Conservation (phyloP, 2,797 vertebrate genomes). For the Sebastes flavidus region DNA sequence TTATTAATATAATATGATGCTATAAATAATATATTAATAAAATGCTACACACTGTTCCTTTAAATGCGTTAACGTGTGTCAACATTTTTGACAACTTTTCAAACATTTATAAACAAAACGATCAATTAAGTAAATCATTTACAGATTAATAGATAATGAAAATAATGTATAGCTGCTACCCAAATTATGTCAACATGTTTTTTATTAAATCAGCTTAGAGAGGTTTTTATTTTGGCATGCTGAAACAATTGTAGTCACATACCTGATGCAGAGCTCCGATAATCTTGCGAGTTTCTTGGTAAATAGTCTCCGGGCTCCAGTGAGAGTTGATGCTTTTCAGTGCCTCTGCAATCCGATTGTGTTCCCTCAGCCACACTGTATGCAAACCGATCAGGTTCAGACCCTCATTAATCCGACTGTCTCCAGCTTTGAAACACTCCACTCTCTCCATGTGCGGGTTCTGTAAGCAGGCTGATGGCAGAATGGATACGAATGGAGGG, state of each 20-base stretch:
- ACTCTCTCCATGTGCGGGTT: conserved; percentile 64
- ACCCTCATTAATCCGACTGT: conserved; percentile 89
- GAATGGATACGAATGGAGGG: conserved; percentile 81
- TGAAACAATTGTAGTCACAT: conserved; percentile 8
- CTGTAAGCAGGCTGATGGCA: conserved; percentile 83
- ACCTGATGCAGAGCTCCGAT: conserved; percentile 95
- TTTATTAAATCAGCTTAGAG: neutral
- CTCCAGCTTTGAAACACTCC: conserved; percentile 92
- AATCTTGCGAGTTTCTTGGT: conserved; percentile 93
- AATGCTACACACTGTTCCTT: neutral
- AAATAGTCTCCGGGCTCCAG: conserved; percentile 87
- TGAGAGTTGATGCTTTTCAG: conserved; percentile 86
- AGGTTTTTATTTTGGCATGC: neutral
- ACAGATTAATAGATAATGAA: neutral
- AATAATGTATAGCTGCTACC: neutral
- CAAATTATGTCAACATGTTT: neutral
- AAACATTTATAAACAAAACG: neutral
- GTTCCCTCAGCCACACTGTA: conserved; percentile 92
- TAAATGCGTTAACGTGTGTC: neutral
- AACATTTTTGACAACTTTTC: neutral
- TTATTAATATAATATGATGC: too few species aligned
- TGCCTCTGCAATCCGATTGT: conserved; percentile 88
- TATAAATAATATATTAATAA: too few species aligned
- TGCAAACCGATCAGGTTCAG: conserved; percentile 86
- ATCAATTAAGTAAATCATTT: neutral